A percentile compares a stretch with the other conserved stretches of the same genome.
These are phyloP conservation scores for Aldrovandia affinis DNA, from an alignment of 2,797 vertebrate genomes.

Conservation along the genomic window DNA sequence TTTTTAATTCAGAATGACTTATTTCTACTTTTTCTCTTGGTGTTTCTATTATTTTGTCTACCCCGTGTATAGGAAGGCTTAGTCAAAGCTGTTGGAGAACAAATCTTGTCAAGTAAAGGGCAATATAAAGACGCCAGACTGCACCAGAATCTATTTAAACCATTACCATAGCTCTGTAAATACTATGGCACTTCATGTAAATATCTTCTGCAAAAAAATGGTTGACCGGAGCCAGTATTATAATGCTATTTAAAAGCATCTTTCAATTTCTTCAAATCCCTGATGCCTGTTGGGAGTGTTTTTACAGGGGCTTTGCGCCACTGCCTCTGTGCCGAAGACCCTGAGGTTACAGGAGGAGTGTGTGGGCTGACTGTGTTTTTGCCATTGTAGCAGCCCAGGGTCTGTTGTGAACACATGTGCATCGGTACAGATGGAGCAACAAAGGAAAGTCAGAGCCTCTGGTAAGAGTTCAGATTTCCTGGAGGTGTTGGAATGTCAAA, in stretches of 20 bases:
- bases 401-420: slow-evolving; percentile 68
- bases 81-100: too few relatives aligned
- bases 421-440: slow-evolving; percentile 72
- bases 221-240: not conserved
- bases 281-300: not conserved
- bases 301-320: not conserved
- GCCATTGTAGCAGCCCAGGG: slow-evolving; percentile 63
- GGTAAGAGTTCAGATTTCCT: slow-evolving; percentile 83
- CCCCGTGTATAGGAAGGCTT: too few relatives aligned
- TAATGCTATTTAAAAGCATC: not conserved
- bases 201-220: not conserved
- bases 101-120: too few relatives aligned
- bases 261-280: not conserved
- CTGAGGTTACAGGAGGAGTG: slow-evolving; percentile 53
- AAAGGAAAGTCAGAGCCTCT: slow-evolving; percentile 80
- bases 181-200: not conserved
- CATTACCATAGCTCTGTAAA: not conserved
- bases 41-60: too few relatives aligned
- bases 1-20: too few relatives aligned
- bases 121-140: too few relatives aligned
- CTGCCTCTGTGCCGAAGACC: not conserved
- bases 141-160: not conserved
- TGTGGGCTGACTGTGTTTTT: slow-evolving; percentile 54
- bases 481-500: slow-evolving; percentile 82
- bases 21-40: too few relatives aligned